Conservation (phyloP, 2,113 vertebrate species). For the Tachysurus vachellii region DNA sequence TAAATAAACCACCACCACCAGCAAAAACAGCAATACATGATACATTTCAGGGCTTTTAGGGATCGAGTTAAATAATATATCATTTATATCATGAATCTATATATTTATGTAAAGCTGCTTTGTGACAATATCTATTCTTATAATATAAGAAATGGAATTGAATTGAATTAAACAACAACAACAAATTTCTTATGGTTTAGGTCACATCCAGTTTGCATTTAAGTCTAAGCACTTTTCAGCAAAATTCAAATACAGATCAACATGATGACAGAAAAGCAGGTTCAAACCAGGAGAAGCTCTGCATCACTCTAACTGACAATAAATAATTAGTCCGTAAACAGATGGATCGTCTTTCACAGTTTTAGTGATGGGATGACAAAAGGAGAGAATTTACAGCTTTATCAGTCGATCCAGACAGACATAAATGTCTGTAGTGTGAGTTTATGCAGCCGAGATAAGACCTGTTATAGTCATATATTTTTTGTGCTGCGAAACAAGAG, state of each 20-base stretch:
- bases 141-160: too few relatives aligned
- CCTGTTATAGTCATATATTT: conserved; percentile 21
- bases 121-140: too few relatives aligned
- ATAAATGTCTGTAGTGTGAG: conserved; percentile 31
- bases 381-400: conserved; percentile 40
- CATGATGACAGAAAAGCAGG: not conserved
- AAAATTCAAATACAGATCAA: too few relatives aligned
- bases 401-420: conserved; percentile 36
- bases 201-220: not conserved
- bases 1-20: too few relatives aligned
- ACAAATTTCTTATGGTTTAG: not conserved
- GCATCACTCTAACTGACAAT: not conserved
- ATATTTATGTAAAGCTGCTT: too few relatives aligned
- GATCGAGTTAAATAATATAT: too few relatives aligned
- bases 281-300: not conserved
- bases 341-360: conserved; percentile 10
- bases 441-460: conserved; percentile 16
- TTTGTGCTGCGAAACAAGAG: not conserved
- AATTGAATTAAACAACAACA: not conserved
- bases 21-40: too few relatives aligned
- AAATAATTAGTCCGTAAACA: conserved; percentile 14
- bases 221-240: not conserved
- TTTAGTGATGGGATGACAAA: conserved; percentile 24
- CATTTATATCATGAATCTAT: too few relatives aligned
- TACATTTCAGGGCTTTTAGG: too few relatives aligned